These are phyloP conservation scores for Notothenia coriiceps DNA, from an alignment of 2,113 vertebrate genomes.

Conservation along the genomic window DNA sequence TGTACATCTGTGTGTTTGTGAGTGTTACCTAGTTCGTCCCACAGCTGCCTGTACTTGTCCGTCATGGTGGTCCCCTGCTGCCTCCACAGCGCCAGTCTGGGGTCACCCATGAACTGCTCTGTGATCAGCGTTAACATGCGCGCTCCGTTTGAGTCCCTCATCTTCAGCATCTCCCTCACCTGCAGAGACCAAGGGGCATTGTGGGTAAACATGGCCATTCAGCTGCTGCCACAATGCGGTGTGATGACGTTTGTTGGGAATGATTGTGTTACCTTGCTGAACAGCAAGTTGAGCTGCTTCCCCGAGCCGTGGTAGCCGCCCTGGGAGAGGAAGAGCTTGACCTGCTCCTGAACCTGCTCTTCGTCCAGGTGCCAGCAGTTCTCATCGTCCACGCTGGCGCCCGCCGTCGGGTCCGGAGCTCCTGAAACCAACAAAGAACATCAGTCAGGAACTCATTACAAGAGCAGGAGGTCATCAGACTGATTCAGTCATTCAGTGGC, in stretches of 20 bases:
- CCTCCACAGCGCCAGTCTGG: slow-evolving; percentile 91
- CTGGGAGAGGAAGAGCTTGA: slow-evolving; percentile 97
- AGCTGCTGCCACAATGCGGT: too few relatives aligned
- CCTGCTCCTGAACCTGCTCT: slow-evolving; percentile 98
- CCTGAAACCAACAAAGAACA: slow-evolving; percentile 77
- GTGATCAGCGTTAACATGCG: slow-evolving; percentile 97
- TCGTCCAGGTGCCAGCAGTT: slow-evolving; percentile 99
- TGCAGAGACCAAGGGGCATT: slow-evolving; percentile 58
- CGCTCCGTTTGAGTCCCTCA: slow-evolving; percentile 96
- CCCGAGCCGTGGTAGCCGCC: slow-evolving; percentile 98
- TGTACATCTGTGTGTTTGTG: background rate
- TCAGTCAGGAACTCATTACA: background rate
- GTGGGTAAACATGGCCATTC: background rate
- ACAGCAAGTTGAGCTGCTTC: slow-evolving; percentile 98
- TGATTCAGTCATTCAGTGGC: too few relatives aligned
- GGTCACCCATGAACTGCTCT: slow-evolving; percentile 97
- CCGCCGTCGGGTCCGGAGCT: slow-evolving; percentile 97
- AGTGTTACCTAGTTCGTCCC: slow-evolving; percentile 88
- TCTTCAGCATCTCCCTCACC: slow-evolving; percentile 98
- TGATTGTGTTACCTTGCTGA: slow-evolving; percentile 91
- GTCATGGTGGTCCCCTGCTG: slow-evolving; percentile 97
- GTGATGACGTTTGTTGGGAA: background rate
- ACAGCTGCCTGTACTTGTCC: slow-evolving; percentile 97
- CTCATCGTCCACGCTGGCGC: slow-evolving; percentile 97
- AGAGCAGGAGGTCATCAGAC: background rate